Evolutionary conservation across 2,113 vertebrate species (phyloP).

Genomic region (Bos javanicus): DNA sequence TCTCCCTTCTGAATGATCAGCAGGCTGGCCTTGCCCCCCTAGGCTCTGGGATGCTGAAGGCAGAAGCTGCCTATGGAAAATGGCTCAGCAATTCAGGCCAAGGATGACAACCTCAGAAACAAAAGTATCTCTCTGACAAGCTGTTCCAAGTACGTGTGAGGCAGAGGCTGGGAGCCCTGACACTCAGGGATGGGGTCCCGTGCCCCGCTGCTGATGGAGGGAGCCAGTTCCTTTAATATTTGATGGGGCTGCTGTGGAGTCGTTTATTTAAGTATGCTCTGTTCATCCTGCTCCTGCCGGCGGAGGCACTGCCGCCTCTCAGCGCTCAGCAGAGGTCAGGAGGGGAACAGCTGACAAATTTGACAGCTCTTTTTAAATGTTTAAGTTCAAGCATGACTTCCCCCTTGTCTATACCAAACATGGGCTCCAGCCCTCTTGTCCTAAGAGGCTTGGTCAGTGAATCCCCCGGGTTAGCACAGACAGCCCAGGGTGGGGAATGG

Average conservation of each 20-base stretch:
- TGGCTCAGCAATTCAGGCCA: neutral
- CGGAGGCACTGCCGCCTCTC: neutral
- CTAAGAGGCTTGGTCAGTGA: neutral
- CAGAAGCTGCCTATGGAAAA: neutral
- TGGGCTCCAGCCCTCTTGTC: neutral
- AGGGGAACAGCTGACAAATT: neutral
- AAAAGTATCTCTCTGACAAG: conserved; percentile 46
- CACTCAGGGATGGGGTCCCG: conserved; percentile 21
- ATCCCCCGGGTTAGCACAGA: neutral
- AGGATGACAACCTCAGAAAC: conserved; percentile 12
- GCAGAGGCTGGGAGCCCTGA: conserved; percentile 53
- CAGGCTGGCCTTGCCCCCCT: neutral
- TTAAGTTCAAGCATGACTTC: conserved; percentile 10
- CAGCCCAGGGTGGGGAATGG: neutral
- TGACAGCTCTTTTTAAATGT: conserved; percentile 16
- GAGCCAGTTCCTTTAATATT: conserved; percentile 70
- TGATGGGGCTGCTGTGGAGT: conserved; percentile 65
- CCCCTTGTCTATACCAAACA: neutral
- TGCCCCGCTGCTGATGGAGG: conserved; percentile 59
- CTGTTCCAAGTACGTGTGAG: conserved; percentile 46
- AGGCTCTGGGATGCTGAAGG: neutral
- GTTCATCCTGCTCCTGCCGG: neutral
- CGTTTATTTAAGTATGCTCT: neutral
- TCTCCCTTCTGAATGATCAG: neutral
- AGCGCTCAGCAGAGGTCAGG: conserved; percentile 7